phyloP scores from a whole-genome alignment of 2,113 vertebrate genomes.

The Sterrhoptilus dennistouni region DNA sequence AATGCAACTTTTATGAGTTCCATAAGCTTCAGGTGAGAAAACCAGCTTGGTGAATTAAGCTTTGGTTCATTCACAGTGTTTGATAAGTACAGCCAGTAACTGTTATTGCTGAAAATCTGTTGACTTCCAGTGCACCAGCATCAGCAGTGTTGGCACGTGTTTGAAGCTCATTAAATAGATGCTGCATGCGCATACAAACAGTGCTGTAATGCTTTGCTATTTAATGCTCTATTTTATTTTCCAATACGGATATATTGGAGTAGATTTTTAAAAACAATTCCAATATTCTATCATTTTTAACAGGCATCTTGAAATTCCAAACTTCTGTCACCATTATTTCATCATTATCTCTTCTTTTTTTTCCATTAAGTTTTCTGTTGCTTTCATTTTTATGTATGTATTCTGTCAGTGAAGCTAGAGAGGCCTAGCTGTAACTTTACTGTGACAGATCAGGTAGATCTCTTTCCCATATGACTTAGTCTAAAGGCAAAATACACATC shows the following conservation, averaged over 20 bases:
- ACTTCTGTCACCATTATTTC: constrained; percentile 8
- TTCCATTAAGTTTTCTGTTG: neutral
- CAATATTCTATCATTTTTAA: constrained; percentile 7
- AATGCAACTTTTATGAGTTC: neutral
- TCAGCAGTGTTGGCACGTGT: neutral
- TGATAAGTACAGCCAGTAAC: neutral
- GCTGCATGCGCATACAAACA: constrained; percentile 27
- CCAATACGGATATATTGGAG: neutral
- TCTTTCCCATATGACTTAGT: neutral
- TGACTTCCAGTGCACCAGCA: neutral
- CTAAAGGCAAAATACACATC: neutral
- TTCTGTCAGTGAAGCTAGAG: neutral
- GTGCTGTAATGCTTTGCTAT: neutral
- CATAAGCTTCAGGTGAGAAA: neutral
- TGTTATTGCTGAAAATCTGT: constrained; percentile 13
- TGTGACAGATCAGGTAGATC: neutral
- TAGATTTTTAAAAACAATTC: neutral
- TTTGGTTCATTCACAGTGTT: neutral
- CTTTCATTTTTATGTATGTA: neutral
- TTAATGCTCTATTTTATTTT: constrained; percentile 25
- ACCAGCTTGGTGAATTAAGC: neutral
- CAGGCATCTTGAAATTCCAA: neutral
- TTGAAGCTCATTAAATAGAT: neutral
- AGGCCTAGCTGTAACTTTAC: neutral
- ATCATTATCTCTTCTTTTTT: neutral